Evolutionary conservation across 2,797 vertebrate genomes (phyloP), one percentile per base, ranked within the genome.

Genomic region (Hippoglossus hippoglossus): DNA sequence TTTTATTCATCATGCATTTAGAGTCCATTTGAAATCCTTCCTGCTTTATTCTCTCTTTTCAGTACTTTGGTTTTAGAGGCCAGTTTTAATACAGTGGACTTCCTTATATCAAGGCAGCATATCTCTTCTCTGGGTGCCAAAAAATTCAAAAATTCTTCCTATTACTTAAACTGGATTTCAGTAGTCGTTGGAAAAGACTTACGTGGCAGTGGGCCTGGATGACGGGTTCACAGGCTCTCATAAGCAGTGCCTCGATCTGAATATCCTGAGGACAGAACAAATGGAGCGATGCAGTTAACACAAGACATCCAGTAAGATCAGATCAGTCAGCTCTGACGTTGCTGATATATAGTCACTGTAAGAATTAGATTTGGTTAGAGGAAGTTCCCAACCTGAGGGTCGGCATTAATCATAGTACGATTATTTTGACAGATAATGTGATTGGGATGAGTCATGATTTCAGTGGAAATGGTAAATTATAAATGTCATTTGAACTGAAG

Each of bases 171-270:
- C 18, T 49, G 47, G 47, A 49, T 49, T n/a, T 49, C 47, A 21
- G 44, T 19, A 1, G 6, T 19, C 9, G 6, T 21, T 8, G 6
- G 47, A n/a, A 49, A 22, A 36, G 28, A 68, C 80, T 95, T 89
- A 99, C 98, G 0, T 97, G 97, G 85, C 98, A 99, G 88, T 96
- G 96, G 0, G 94, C 79, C 93, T 99, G 98, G 91, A 99, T 98
- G 82, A 98, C 95, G 5, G 97, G 96, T 25, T 99, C 98, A 72
- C 98, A 99, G 0, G 98, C 98, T 92, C 97, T 93, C 94, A 99
- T 98, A 83, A 99, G 90, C 90, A 99, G 94, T 1, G 97, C 97
- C 92, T 99, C 97, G 1, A 99, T 99, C 76, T 99, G 97, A 84
- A 99, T 99, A 73, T 99, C 97, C 98, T 99, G 92, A 52, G 55